Conservation (phyloP, 2,113 vertebrate species). For the Marmota monax region DNA sequence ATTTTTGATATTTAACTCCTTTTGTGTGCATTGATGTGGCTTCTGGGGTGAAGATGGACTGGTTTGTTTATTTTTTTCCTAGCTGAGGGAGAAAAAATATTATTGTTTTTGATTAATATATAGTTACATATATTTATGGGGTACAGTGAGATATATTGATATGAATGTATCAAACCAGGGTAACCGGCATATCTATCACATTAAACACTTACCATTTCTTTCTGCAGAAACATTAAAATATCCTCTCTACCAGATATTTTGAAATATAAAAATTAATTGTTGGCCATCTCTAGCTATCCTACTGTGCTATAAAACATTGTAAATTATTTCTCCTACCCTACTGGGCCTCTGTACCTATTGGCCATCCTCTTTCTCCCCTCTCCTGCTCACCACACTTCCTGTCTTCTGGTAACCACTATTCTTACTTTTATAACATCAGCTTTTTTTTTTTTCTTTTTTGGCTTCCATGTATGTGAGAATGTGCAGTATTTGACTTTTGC, state of each 20-base stretch:
- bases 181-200: not conserved
- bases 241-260: not conserved
- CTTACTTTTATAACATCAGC: not conserved
- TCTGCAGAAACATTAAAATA: not conserved
- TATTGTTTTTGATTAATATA: not conserved
- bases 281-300: not conserved
- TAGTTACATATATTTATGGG: not conserved
- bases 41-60: not conserved
- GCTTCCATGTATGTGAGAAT: not conserved
- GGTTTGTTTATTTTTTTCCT: not conserved
- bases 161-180: not conserved
- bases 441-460: not conserved
- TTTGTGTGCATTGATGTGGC: not conserved
- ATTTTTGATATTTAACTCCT: not conserved
- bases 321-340: not conserved
- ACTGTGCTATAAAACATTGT: not conserved
- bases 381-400: not conserved
- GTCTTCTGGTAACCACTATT: not conserved
- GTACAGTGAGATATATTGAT: not conserved
- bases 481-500: not conserved
- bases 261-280: not conserved
- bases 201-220: not conserved
- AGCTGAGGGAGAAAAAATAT: not conserved
- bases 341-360: not conserved
- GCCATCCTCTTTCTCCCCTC: not conserved